phyloP scores from a whole-genome alignment of 30 jellyfish, hydroid and myxozoan genomes.

The Aurelia aurita region DNA sequence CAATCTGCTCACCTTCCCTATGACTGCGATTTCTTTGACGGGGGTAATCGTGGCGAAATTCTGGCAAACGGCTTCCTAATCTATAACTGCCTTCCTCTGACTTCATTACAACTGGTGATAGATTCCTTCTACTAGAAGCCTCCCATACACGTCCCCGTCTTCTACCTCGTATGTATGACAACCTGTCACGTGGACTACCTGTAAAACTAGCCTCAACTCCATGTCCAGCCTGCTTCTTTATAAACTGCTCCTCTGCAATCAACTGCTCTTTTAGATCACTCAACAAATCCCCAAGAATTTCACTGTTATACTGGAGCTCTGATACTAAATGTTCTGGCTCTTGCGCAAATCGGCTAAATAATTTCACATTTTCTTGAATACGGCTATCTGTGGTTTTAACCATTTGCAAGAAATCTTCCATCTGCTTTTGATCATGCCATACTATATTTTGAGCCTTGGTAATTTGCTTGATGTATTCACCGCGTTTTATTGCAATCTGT shows the following conservation, averaged over 20 bases:
- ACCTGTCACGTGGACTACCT: slow-evolving; percentile 61
- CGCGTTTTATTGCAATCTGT: slow-evolving; percentile 59
- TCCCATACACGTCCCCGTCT: not conserved
- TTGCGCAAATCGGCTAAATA: slow-evolving; percentile 44
- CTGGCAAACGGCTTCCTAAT: not conserved
- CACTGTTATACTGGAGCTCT: slow-evolving; percentile 50
- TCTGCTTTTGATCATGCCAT: slow-evolving; percentile 58
- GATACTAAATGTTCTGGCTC: slow-evolving; percentile 48
- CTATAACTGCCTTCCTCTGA: not conserved
- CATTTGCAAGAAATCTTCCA: slow-evolving; percentile 55
- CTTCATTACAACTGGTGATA: not conserved
- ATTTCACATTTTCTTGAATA: slow-evolving; percentile 37
- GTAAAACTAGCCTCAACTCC: slow-evolving; percentile 24
- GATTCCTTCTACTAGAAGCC: not conserved
- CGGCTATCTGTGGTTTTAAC: slow-evolving; percentile 41
- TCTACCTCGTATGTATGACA: slow-evolving; percentile 30
- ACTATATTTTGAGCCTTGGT: slow-evolving; percentile 56
- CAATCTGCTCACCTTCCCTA: not conserved
- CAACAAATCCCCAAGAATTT: slow-evolving; percentile 50
- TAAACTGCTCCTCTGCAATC: slow-evolving; percentile 64
- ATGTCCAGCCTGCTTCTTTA: slow-evolving; percentile 13
- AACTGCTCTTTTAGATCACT: slow-evolving; percentile 60
- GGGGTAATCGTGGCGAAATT: not conserved
- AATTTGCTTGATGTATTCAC: slow-evolving; percentile 35
- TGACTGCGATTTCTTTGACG: not conserved